Percentiles rank a stretch among this genome's conserved stretches.
Evolutionary conservation across 1,140 invertebrate genomes (phyloP).

Genomic region (Scaptomyza pallida): DNA sequence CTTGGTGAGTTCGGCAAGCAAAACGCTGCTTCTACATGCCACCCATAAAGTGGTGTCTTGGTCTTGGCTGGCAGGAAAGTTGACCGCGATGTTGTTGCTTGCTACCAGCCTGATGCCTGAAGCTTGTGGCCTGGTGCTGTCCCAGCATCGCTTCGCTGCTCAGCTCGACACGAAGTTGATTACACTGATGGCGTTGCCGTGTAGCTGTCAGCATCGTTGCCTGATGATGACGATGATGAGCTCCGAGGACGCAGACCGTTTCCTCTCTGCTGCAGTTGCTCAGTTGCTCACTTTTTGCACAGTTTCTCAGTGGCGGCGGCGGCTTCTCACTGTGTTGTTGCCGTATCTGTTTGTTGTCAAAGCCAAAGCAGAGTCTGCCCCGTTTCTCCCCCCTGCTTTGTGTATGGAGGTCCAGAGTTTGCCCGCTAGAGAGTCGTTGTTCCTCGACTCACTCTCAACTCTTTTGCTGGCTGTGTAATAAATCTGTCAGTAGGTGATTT

Average conservation of each 20-base stretch:
- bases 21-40: conserved; percentile 60
- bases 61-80: conserved; percentile 12
- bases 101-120: conserved; percentile 3
- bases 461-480: conserved; percentile 70
- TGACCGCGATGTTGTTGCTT: conserved; percentile 2
- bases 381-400: conserved; percentile 18
- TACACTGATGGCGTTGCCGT: conserved; percentile 81
- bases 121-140: conserved; percentile 22
- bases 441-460: conserved; percentile 32
- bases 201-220: conserved; percentile 79
- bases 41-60: conserved; percentile 64
- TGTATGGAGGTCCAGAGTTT: conserved; percentile 46
- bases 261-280: conserved; percentile 47
- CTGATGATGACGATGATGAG: conserved; percentile 81
- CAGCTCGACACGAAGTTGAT: conserved; percentile 75
- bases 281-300: conserved; percentile 20
- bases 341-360: conserved; percentile 80
- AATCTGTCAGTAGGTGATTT: conserved; percentile 82
- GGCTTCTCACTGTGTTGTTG: conserved; percentile 40
- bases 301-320: conserved; percentile 7
- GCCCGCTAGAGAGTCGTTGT: conserved; percentile 28
- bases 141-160: conserved; percentile 34
- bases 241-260: conserved; percentile 56
- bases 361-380: conserved; percentile 36
- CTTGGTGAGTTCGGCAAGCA: conserved; percentile 35